These are phyloP conservation scores for Lindbergichthys nudifrons DNA, from an alignment of 2,797 vertebrate species.

Conservation along the genomic window DNA sequence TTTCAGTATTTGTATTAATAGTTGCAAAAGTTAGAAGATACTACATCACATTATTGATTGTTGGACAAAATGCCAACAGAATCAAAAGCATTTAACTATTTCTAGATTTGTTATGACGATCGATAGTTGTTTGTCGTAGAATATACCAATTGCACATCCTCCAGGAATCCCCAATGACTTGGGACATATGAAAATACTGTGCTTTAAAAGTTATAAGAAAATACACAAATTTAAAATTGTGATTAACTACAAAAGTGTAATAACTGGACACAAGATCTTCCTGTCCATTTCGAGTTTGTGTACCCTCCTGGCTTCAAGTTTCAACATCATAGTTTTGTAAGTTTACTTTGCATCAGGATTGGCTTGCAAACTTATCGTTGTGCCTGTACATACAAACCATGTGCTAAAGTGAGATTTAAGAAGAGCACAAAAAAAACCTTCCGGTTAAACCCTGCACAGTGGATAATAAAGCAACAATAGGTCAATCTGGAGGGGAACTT, in stretches of 20 bases:
- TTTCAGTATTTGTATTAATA: constrained; percentile 8
- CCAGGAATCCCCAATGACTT: neutral
- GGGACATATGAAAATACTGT: neutral
- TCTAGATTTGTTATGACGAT: neutral
- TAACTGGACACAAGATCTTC: too few species aligned
- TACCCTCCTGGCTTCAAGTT: too few species aligned
- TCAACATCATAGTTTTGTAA: too few species aligned
- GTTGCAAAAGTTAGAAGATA: constrained; percentile 4
- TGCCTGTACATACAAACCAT: neutral
- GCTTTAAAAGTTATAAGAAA: neutral
- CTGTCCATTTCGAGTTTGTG: too few species aligned
- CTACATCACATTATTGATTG: neutral
- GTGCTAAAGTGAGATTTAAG: neutral
- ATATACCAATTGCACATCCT: neutral
- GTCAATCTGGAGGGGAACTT: neutral
- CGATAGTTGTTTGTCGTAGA: constrained; percentile 4
- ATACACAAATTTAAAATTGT: too few species aligned
- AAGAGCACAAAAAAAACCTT: neutral
- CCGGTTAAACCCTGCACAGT: constrained; percentile 3
- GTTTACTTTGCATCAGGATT: too few species aligned
- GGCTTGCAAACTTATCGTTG: neutral
- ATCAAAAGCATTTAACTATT: constrained; percentile 5
- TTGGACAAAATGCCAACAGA: constrained; percentile 5
- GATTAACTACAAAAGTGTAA: neutral
- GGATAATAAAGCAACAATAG: neutral